Evolutionary conservation across 2,113 vertebrate genomes (phyloP).

Genomic region (zebrafish (Danio rerio)): DNA sequence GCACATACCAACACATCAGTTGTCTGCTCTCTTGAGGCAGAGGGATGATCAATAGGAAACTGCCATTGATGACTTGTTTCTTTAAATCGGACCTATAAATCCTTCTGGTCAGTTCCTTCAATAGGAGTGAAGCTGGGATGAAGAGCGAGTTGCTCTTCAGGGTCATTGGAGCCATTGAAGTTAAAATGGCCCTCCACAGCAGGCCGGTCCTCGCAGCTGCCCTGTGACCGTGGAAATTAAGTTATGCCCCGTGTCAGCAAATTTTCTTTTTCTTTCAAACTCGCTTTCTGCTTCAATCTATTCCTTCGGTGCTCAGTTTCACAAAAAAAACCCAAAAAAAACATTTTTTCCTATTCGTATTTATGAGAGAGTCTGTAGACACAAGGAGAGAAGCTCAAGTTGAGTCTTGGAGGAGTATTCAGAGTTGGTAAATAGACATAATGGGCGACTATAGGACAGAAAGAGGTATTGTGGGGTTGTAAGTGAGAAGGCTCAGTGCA

Average conservation of each 20-base stretch:
- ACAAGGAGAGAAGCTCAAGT: slow-evolving; percentile 61
- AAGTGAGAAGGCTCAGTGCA: slow-evolving; percentile 47
- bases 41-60: slow-evolving; percentile 30
- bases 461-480: slow-evolving; percentile 73
- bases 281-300: slow-evolving; percentile 70
- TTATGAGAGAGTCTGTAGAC: slow-evolving; percentile 53
- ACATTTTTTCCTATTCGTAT: slow-evolving; percentile 56
- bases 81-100: slow-evolving; percentile 90
- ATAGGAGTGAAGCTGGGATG: slow-evolving; percentile 87
- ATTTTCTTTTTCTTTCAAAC: slow-evolving; percentile 82
- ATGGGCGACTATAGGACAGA: slow-evolving; percentile 74
- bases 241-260: slow-evolving; percentile 99
- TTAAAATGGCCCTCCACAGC: slow-evolving; percentile 98
- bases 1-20: slow-evolving; percentile 20
- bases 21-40: slow-evolving; percentile 26
- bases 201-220: slow-evolving; percentile 99
- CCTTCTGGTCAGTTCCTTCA: slow-evolving; percentile 92
- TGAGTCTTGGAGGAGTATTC: slow-evolving; percentile 73
- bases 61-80: slow-evolving; percentile 33
- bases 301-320: slow-evolving; percentile 67
- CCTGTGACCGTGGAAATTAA: slow-evolving; percentile 99
- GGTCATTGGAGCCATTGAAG: slow-evolving; percentile 99
- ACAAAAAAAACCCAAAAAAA: slow-evolving; percentile 45
- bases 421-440: slow-evolving; percentile 81
- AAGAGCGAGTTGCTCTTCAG: slow-evolving; percentile 94